Conservation (phyloP, 2,888 invertebrate species). For the Epinotia ramella region DNA sequence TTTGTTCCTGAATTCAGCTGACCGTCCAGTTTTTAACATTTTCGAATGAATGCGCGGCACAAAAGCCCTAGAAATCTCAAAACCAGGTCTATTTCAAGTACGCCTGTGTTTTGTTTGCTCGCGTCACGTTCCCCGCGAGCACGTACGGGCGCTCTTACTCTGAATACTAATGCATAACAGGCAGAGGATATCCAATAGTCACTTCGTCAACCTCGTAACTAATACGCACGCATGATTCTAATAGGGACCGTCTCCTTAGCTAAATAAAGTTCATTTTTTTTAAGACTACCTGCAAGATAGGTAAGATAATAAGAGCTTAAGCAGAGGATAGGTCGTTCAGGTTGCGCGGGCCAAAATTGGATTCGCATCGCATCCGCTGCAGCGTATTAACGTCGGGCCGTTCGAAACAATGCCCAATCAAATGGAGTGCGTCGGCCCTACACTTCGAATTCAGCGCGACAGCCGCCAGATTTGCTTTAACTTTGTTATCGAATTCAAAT, state of each 20-base stretch:
- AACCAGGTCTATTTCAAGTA: conserved; percentile 65
- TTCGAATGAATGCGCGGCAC: conserved; percentile 54
- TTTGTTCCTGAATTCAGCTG: conserved; percentile 24
- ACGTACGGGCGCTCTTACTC: conserved; percentile 61
- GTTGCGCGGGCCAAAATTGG: conserved; percentile 72
- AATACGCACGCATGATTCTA: not conserved
- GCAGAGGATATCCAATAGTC: conserved; percentile 45
- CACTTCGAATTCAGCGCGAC: conserved; percentile 49
- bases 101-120: conserved; percentile 71
- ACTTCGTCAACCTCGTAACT: conserved; percentile 33
- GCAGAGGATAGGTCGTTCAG: conserved; percentile 60
- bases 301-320: conserved; percentile 11
- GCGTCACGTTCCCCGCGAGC: conserved; percentile 68
- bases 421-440: conserved; percentile 59
- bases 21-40: conserved; percentile 47
- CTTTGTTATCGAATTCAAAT: conserved; percentile 43
- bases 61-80: conserved; percentile 44
- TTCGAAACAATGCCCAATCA: conserved; percentile 80
- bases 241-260: conserved; percentile 5
- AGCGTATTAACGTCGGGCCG: conserved; percentile 62
- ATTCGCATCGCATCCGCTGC: conserved; percentile 71
- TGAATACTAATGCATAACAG: conserved; percentile 71
- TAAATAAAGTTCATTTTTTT: conserved; percentile 31
- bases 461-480: conserved; percentile 45
- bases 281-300: not conserved